Evolutionary conservation across 2,888 invertebrate species (phyloP), one percentile per base, ranked within the genome.

Genomic region (Blastobasis adustella): DNA sequence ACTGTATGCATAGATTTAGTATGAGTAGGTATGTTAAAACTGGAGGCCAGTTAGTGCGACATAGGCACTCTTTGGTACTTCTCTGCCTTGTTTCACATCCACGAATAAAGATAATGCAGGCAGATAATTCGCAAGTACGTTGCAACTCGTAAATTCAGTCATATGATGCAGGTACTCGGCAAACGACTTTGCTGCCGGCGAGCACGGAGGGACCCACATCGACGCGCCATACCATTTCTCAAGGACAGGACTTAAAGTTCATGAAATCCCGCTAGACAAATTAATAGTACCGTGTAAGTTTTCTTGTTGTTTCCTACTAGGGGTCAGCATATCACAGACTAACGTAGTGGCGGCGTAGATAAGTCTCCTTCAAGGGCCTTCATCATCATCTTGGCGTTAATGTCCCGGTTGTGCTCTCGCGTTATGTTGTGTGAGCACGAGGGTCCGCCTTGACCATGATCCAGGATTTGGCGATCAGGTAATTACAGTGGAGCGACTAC

Each of bases 201-300:
- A 92, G 58, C 92, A 92, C 62, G 89, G 89, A 0, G 92, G 92
- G 0, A 92, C 92, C 0, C 92, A 93, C 60, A 52, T 92, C 5
- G 92, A 92, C 58, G 91, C 92, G 0, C 92, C 92, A 0, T 85
- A 85, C 51, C 92, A 92, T 64, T 92, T 91, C 63, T 60, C 66
- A 46, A 60, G 64, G 9, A 62, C 73, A 1, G 89, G 88, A 1
- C 75, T 79, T 71, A 79, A 77, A 10, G 85, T 90, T 0, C 90
- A 83, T 6, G 82, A 91, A 42, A 87, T 92, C 51, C 89, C 91
- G 0, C 62, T 92, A 37, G 76, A 79, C 2, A 79, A 75, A 45
- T 67, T 88, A 4, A 84, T 88, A 23, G 76, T 82, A 43, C 76
- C 84, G 10, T 60, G 88, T 88, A 72, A 58, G 81, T 74, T 45